Conservation (phyloP, 2,888 invertebrate species). For the Sipha maydis region DNA sequence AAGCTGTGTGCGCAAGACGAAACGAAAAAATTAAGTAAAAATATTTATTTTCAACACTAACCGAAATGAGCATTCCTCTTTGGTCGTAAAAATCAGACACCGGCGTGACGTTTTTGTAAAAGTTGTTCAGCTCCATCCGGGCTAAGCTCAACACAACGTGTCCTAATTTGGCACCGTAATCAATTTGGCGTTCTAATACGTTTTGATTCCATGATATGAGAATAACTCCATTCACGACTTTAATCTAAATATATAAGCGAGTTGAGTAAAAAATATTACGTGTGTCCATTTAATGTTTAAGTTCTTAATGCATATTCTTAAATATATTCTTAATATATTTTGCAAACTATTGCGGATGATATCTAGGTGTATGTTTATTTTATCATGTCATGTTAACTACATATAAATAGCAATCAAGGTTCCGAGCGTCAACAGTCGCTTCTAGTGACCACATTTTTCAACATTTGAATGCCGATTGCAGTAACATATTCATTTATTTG, state of each 20-base stretch:
- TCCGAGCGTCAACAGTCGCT: no score
- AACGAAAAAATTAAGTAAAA: neutral
- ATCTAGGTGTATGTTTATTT: no score
- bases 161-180: slow-evolving; percentile 88
- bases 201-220: slow-evolving; percentile 88
- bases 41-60: slow-evolving; percentile 65
- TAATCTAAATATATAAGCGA: slow-evolving; percentile 74
- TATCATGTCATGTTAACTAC: no score
- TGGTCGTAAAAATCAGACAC: slow-evolving; percentile 92
- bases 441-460: no score
- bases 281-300: no score
- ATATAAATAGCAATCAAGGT: no score
- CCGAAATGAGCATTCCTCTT: slow-evolving; percentile 80
- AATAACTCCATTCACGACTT: slow-evolving; percentile 86
- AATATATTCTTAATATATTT: no score
- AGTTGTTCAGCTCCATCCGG: slow-evolving; percentile 88
- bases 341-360: no score
- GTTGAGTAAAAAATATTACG: no score
- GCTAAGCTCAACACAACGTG: slow-evolving; percentile 86
- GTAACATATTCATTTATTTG: no score
- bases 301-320: no score
- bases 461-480: no score
- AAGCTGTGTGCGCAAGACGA: neutral
- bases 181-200: slow-evolving; percentile 87
- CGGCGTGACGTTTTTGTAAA: slow-evolving; percentile 88